A percentile compares a stretch with the other conserved stretches of the same genome.
Evolutionary conservation across 2,797 vertebrate species (phyloP).

Genomic region (Euthynnus affinis): DNA sequence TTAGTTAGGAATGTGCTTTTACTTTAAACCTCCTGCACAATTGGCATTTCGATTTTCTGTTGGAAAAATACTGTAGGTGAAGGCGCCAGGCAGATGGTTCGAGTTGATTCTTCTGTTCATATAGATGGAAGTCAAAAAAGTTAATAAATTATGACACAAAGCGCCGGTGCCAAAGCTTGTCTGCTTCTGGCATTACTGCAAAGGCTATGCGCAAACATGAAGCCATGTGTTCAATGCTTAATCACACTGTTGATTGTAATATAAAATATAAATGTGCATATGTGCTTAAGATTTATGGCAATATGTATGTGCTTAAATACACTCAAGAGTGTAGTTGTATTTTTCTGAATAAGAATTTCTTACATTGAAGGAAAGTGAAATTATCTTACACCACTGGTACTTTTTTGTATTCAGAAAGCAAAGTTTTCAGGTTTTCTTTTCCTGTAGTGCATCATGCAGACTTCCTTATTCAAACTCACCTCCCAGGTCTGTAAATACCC

Average conservation of each 20-base stretch:
- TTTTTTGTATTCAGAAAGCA: neutral
- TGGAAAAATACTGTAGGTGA: slow-evolving; percentile 60
- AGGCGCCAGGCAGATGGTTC: slow-evolving; percentile 72
- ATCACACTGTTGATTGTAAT: slow-evolving; percentile 56
- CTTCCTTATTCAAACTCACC: slow-evolving; percentile 23
- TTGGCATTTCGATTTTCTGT: slow-evolving; percentile 68
- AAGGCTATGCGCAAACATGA: slow-evolving; percentile 44
- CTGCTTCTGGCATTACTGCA: slow-evolving; percentile 45
- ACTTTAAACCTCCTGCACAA: slow-evolving; percentile 61
- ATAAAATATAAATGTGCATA: slow-evolving; percentile 38
- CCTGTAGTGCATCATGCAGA: slow-evolving; percentile 10
- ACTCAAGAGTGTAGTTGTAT: neutral
- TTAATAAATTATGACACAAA: slow-evolving; percentile 52
- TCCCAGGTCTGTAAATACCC: slow-evolving; percentile 38
- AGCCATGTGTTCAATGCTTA: slow-evolving; percentile 54
- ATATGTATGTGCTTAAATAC: neutral
- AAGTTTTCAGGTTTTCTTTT: neutral
- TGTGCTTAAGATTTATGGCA: slow-evolving; percentile 22
- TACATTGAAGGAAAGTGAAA: neutral
- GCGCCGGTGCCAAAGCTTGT: slow-evolving; percentile 59
- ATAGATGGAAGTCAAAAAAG: slow-evolving; percentile 61
- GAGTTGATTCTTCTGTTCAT: slow-evolving; percentile 66
- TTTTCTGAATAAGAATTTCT: neutral
- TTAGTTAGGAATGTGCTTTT: slow-evolving; percentile 60
- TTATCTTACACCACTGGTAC: neutral